phyloP scores from a whole-genome alignment of 2,797 vertebrate genomes.

The Brotula barbata region DNA sequence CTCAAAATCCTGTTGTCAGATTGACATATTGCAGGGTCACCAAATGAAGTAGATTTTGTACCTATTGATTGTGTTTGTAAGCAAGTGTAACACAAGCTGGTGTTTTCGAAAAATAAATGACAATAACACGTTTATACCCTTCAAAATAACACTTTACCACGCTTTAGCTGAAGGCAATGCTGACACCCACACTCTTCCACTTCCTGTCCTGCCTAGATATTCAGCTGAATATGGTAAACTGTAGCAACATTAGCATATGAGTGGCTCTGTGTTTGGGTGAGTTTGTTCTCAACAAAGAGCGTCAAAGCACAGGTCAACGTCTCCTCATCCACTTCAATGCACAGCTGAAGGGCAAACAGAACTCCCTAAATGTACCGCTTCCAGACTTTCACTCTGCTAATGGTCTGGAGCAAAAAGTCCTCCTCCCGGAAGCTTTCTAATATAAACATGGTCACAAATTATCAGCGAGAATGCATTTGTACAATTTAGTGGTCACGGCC shows the following conservation, averaged over 20 bases:
- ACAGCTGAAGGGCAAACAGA: constrained; percentile 76
- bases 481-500: constrained; percentile 47
- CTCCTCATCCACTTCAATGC: constrained; percentile 71
- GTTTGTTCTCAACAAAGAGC: constrained; percentile 73
- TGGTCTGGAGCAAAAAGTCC: constrained; percentile 14
- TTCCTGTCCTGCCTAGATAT: constrained; percentile 58
- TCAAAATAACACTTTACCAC: neutral
- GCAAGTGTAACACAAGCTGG: too few species aligned
- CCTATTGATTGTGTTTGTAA: too few species aligned
- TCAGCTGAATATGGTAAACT: constrained; percentile 67
- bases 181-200: constrained; percentile 51
- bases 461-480: constrained; percentile 59
- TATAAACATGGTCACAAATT: constrained; percentile 32
- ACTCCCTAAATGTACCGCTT: constrained; percentile 70
- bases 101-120: neutral
- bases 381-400: constrained; percentile 55
- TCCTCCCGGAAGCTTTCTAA: constrained; percentile 7
- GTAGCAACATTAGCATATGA: constrained; percentile 70
- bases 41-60: too few species aligned
- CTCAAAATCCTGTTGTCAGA: too few species aligned
- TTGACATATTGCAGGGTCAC: too few species aligned
- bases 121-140: neutral
- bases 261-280: constrained; percentile 74
- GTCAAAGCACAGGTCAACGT: constrained; percentile 73
- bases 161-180: constrained; percentile 9